phyloP scores from a whole-genome alignment of 2,888 invertebrate species.

The Apotomis turbidana region DNA sequence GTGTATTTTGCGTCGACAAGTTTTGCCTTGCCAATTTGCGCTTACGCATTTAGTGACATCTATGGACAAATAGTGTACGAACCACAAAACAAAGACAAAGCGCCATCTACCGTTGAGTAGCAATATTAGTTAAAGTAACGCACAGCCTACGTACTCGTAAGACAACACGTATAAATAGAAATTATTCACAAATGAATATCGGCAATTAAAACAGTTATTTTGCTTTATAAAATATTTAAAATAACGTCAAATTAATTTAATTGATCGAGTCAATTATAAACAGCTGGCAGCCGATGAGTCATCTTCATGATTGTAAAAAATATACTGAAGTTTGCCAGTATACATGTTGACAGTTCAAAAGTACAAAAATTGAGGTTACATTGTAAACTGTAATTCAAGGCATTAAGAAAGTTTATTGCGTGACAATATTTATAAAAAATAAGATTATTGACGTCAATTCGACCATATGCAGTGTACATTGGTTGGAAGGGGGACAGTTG shows the following conservation, averaged over 20 bases:
- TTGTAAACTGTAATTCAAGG: not conserved
- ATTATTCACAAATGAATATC: not conserved
- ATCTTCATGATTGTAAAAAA: slow-evolving; percentile 20
- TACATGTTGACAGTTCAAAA: slow-evolving; percentile 2
- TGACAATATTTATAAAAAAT: not conserved
- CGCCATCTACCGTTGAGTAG: slow-evolving; percentile 46
- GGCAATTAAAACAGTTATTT: not conserved
- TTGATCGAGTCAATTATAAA: slow-evolving; percentile 28
- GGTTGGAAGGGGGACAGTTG: slow-evolving; percentile 33
- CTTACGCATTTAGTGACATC: slow-evolving; percentile 8
- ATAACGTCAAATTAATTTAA: not conserved
- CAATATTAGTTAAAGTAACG: not conserved
- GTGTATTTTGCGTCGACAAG: too few species aligned
- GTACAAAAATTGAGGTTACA: not conserved
- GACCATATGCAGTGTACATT: not conserved
- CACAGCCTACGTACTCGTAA: not conserved
- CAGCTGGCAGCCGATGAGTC: slow-evolving; percentile 41
- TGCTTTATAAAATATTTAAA: not conserved
- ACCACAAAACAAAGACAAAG: not conserved
- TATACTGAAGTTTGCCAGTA: not conserved
- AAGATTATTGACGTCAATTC: slow-evolving; percentile 9
- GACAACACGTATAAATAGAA: not conserved
- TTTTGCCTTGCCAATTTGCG: not conserved
- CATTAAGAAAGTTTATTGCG: not conserved
- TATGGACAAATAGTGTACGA: not conserved